Evolutionary conservation across 2,888 invertebrate species (phyloP).

Genomic region (Zelleria hepariella): DNA sequence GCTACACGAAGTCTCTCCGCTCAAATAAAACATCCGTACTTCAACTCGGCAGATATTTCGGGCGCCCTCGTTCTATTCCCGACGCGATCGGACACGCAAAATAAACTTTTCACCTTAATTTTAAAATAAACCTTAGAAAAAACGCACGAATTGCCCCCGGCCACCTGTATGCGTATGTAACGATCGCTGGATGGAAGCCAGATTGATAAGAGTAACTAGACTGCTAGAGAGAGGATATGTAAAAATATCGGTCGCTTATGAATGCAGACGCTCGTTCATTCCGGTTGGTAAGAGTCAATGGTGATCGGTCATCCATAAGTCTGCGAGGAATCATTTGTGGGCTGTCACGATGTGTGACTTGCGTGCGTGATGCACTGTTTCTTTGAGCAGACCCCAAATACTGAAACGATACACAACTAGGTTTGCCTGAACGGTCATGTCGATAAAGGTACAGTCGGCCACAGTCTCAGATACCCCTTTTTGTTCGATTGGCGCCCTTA

Average conservation of each 20-base stretch:
- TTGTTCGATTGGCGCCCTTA: no score
- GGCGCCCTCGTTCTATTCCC: conserved; percentile 57
- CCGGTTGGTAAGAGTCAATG: neutral
- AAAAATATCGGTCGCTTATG: neutral
- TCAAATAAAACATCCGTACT: conserved; percentile 1
- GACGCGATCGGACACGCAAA: conserved; percentile 40
- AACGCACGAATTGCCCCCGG: conserved; percentile 26
- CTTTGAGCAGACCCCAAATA: no score
- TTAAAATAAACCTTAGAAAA: conserved; percentile 38
- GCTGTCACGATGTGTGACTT: no score
- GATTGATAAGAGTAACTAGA: conserved; percentile 25
- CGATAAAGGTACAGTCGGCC: no score
- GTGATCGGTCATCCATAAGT: neutral
- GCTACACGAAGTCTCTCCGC: neutral
- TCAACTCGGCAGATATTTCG: conserved; percentile 31
- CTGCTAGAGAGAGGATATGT: neutral
- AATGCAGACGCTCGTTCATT: neutral
- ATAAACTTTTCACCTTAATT: conserved; percentile 39
- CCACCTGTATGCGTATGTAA: conserved; percentile 34
- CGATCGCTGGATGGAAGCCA: conserved; percentile 39
- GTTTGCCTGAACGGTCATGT: no score
- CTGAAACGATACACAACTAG: no score
- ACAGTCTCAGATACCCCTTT: no score
- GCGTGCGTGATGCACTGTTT: no score
- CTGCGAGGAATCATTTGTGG: neutral